These are phyloP conservation scores for Aphidius gifuensis DNA, from an alignment of 1,140 invertebrate species.

Conservation along the genomic window DNA sequence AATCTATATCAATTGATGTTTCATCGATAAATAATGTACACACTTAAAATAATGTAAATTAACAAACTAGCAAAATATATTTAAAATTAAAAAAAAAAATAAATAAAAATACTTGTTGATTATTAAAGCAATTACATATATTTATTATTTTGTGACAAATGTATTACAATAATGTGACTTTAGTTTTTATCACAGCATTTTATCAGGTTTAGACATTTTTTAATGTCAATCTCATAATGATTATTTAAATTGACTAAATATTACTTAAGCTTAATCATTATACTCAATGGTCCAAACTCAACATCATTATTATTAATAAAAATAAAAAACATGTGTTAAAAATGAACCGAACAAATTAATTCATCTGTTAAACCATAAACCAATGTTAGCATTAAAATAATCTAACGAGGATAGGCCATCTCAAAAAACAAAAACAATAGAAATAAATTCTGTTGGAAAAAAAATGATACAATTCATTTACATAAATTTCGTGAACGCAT, in stretches of 20 bases:
- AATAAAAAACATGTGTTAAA: constrained; percentile 36
- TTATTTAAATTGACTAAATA: neutral
- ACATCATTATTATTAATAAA: constrained; percentile 23
- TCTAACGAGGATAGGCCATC: constrained; percentile 42
- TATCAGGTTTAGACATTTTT: constrained; percentile 45
- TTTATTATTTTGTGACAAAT: neutral
- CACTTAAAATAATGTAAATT: too few relatives aligned
- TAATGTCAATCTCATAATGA: constrained; percentile 43
- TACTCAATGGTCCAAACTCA: constrained; percentile 27
- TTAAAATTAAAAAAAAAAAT: neutral
- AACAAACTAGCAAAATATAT: too few relatives aligned
- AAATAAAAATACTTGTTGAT: constrained; percentile 13
- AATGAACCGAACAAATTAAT: constrained; percentile 17
- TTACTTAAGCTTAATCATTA: neutral
- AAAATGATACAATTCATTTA: neutral
- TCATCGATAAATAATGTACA: too few relatives aligned
- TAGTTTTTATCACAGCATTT: constrained; percentile 49
- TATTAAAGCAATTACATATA: constrained; percentile 6
- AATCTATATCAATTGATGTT: too few relatives aligned
- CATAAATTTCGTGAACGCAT: too few relatives aligned
- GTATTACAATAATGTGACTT: constrained; percentile 37
- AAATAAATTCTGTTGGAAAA: too few relatives aligned
- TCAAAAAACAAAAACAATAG: too few relatives aligned
- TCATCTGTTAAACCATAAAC: constrained; percentile 33
- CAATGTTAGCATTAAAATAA: constrained; percentile 36